phyloP scores from a whole-genome alignment of 2,113 vertebrate genomes.

The Mugil cephalus region DNA sequence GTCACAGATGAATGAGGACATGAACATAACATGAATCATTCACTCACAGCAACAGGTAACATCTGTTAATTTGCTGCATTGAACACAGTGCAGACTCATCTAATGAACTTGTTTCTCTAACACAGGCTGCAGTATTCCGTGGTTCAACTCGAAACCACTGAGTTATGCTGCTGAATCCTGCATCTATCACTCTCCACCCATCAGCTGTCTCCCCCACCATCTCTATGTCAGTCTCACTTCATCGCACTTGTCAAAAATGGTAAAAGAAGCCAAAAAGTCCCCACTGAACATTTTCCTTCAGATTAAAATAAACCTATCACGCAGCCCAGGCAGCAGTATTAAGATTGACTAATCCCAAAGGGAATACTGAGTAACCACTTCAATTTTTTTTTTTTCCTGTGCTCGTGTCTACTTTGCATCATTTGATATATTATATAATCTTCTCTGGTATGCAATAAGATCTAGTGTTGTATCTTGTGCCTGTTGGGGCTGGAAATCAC shows the following conservation, averaged over 20 bases:
- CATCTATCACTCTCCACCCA: not conserved
- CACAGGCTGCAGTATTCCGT: not conserved
- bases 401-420: constrained; percentile 18
- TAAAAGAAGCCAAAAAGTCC: not conserved
- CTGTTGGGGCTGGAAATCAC: constrained; percentile 28
- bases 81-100: not conserved
- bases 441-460: constrained; percentile 12
- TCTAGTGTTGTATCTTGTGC: constrained; percentile 9
- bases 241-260: not conserved
- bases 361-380: constrained; percentile 2
- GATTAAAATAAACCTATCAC: not conserved
- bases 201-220: not conserved
- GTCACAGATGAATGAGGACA: not conserved
- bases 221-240: not conserved
- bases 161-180: not conserved
- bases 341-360: not conserved
- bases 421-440: constrained; percentile 25
- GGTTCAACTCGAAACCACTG: not conserved
- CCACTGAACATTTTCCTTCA: not conserved
- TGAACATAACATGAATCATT: not conserved
- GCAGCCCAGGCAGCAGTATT: not conserved
- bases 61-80: not conserved
- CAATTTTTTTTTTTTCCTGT: not conserved
- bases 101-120: not conserved
- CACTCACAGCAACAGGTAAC: not conserved